These are phyloP conservation scores for Sinhomidia bicolor DNA, from an alignment of 2,888 invertebrate species.

Conservation along the genomic window DNA sequence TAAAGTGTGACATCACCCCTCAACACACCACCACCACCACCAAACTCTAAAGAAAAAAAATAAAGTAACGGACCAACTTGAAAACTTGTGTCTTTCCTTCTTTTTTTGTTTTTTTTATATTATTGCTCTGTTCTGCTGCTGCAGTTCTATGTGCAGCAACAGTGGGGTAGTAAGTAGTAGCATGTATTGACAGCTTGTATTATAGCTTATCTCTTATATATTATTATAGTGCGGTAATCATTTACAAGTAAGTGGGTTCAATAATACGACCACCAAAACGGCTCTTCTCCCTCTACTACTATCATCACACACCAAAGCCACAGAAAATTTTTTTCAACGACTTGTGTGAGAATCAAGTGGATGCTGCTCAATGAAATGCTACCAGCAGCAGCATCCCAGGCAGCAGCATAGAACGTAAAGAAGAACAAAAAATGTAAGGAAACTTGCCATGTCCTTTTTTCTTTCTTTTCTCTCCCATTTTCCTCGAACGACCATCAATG, in stretches of 20 bases:
- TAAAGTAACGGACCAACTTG: no score
- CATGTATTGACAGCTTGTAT: constrained; percentile 33
- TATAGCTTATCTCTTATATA: constrained; percentile 43
- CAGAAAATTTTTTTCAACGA: constrained; percentile 23
- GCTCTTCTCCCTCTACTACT: constrained; percentile 6
- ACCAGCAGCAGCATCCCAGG: neutral
- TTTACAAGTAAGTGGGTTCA: constrained; percentile 50
- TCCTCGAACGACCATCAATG: constrained; percentile 27
- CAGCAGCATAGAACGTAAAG: neutral
- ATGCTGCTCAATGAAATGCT: neutral
- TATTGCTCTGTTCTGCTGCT: neutral
- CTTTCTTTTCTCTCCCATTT: no score
- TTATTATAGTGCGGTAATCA: constrained; percentile 28
- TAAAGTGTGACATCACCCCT: constrained; percentile 21
- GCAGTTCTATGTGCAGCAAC: neutral
- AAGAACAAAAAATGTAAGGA: neutral
- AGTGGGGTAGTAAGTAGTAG: no score
- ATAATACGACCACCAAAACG: constrained; percentile 39
- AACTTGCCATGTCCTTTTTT: constrained; percentile 12
- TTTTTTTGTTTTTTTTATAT: neutral
- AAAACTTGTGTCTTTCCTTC: neutral
- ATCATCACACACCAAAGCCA: constrained; percentile 32
- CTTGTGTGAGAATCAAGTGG: neutral
- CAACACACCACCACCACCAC: constrained; percentile 5
- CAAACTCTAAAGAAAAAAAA: neutral